Percentiles rank a stretch among this genome's conserved stretches.
Conservation (phyloP, 2,797 vertebrate genomes). For the Catamblyrhynchus diadema region DNA sequence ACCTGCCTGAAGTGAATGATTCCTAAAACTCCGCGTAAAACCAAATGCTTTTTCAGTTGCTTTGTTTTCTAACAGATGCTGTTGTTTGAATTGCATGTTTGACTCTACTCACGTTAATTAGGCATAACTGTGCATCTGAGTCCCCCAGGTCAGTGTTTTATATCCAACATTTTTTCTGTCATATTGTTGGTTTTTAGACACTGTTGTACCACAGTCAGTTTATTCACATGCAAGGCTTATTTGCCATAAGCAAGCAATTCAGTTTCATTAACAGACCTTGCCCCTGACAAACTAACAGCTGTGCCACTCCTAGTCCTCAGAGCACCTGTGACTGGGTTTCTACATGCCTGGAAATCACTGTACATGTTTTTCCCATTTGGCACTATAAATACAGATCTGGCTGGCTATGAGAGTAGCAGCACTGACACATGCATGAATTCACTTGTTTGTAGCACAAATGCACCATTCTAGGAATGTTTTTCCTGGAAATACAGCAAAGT, state of each 20-base stretch:
- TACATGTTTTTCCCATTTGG: neutral
- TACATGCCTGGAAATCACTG: neutral
- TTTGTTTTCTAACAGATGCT: conserved; percentile 20
- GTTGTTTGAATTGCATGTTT: conserved; percentile 17
- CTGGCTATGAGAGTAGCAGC: neutral
- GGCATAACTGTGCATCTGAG: neutral
- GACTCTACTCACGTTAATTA: conserved; percentile 32
- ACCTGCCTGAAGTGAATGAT: conserved; percentile 15
- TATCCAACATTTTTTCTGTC: conserved; percentile 16
- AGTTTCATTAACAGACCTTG: conserved; percentile 23
- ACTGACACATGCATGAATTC: neutral
- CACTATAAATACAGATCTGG: neutral
- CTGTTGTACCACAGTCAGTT: neutral
- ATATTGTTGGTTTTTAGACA: neutral
- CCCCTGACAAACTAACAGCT: conserved; percentile 13
- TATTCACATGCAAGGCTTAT: neutral
- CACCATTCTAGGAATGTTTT: neutral
- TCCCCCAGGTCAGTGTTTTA: conserved; percentile 19
- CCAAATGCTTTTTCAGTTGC: neutral
- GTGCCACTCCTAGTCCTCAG: neutral
- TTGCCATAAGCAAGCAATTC: conserved; percentile 15
- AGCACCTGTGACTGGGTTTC: conserved; percentile 8
- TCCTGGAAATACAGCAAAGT: neutral
- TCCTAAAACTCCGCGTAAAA: neutral
- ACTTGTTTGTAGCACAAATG: no score